Base-by-base conservation (phyloP, 2,888 invertebrate species). In the Phanerotoma sp. region DNA sequence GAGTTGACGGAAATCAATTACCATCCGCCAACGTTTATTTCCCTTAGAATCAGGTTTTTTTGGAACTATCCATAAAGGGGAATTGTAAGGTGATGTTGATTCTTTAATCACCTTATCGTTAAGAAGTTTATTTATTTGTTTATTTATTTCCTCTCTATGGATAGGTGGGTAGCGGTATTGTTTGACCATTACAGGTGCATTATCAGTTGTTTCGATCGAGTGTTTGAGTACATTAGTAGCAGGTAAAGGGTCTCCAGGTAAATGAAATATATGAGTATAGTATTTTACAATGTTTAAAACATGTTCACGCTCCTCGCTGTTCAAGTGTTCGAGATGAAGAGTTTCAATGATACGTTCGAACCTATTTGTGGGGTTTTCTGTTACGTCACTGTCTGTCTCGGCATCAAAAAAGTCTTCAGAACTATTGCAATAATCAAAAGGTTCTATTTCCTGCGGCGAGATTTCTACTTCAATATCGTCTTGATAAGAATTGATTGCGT, bases 11-110 rank as follows among this genome's bases (percentile, higher is more conserved):
- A n/a, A n/a, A n/a, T n/a, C n/a, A n/a, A n/a, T n/a, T n/a, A n/a
- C n/a, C n/a, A n/a, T n/a, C 56, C 59, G 38, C 48, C 50, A 55
- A 16, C 48, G 25, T 32, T 50, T 47, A 9, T 56, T 53, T 1
- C 57, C 57, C 2, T 48, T 5, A n/a, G 48, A 20, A 22, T 55
- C 58, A n/a, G 35, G 35, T 15, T 2, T n/a, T n/a, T n/a, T n/a
- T n/a, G n/a, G n/a, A n/a, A n/a, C n/a, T n/a, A n/a, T n/a, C n/a
- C n/a, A n/a, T n/a, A n/a, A n/a, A n/a, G n/a, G n/a, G n/a, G n/a
- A n/a, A n/a, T n/a, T n/a, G n/a, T n/a, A n/a, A n/a, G 35, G 11
- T 15, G 35, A 35, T 10, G 13, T 9, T 7, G 15, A 35, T 35
- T 35, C 35, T 35, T 7, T n/a, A 35, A 35, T 35, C 5, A 35